A percentile compares a stretch with the other conserved stretches of the same genome.
These are phyloP conservation scores for Cremastobaeus sp. DNA, from an alignment of 2,888 invertebrate genomes.

Conservation along the genomic window DNA sequence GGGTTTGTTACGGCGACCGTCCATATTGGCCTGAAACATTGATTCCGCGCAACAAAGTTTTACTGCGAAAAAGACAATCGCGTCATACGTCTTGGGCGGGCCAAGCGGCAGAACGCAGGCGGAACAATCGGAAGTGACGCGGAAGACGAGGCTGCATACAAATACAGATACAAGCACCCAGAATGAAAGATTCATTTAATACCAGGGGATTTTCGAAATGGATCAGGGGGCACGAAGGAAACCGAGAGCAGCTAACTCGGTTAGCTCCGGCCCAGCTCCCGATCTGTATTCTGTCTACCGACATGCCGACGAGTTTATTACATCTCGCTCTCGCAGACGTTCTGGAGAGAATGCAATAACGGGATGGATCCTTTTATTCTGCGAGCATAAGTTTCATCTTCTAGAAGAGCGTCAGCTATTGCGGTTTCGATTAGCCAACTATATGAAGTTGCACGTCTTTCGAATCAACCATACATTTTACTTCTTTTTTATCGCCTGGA, in stretches of 20 bases:
- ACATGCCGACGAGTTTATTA: constrained; percentile 75
- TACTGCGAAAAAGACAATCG: constrained; percentile 61
- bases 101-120: constrained; percentile 48
- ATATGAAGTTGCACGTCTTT: not conserved
- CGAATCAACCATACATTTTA: not conserved
- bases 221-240: constrained; percentile 63
- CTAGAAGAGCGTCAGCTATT: not conserved
- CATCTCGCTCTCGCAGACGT: constrained; percentile 55
- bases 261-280: constrained; percentile 73
- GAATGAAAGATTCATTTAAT: constrained; percentile 77
- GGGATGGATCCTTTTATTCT: constrained; percentile 20
- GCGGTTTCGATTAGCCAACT: not conserved
- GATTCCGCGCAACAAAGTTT: constrained; percentile 65
- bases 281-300: constrained; percentile 76
- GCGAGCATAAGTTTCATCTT: not conserved
- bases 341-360: constrained; percentile 54
- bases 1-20: constrained; percentile 60
- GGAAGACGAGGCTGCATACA: constrained; percentile 67
- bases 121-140: constrained; percentile 64
- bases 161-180: constrained; percentile 66
- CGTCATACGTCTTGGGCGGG: constrained; percentile 62
- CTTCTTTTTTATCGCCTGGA: not conserved
- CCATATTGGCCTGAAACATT: constrained; percentile 65
- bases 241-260: constrained; percentile 72
- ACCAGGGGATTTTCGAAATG: constrained; percentile 74